Evolutionary conservation across 1,140 invertebrate genomes (phyloP).

Genomic region (Aphis craccivora): DNA sequence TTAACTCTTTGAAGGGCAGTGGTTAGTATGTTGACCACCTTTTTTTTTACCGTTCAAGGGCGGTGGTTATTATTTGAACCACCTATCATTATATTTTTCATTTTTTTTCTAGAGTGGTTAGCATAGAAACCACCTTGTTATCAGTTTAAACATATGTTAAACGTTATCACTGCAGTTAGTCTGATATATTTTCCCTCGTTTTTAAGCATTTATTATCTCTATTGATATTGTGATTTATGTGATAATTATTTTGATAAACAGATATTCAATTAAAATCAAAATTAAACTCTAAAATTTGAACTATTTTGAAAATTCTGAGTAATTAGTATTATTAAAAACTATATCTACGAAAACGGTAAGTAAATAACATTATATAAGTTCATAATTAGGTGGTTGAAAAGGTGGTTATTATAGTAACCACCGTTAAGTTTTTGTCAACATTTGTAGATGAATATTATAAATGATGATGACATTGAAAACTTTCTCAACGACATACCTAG

Average conservation of each 20-base stretch:
- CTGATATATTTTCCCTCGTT: background rate
- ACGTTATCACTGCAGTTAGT: background rate
- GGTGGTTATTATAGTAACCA: background rate
- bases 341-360: background rate
- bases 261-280: background rate
- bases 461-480: background rate
- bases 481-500: background rate
- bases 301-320: background rate
- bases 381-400: background rate
- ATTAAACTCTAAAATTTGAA: background rate
- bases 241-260: background rate
- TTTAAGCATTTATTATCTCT: background rate
- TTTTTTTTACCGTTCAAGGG: too few species aligned
- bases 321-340: background rate
- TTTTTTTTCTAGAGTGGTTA: too few species aligned
- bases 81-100: too few species aligned
- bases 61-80: too few species aligned
- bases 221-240: background rate
- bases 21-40: too few species aligned
- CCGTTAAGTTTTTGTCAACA: too few species aligned
- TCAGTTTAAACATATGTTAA: background rate
- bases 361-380: background rate
- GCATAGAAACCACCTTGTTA: too few species aligned
- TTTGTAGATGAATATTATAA: constrained; percentile 8
- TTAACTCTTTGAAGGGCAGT: too few species aligned